A percentile compares a stretch with the other conserved stretches of the same genome.
phyloP scores from a whole-genome alignment of 2,113 vertebrate species.

The Edolisoma coerulescens region DNA sequence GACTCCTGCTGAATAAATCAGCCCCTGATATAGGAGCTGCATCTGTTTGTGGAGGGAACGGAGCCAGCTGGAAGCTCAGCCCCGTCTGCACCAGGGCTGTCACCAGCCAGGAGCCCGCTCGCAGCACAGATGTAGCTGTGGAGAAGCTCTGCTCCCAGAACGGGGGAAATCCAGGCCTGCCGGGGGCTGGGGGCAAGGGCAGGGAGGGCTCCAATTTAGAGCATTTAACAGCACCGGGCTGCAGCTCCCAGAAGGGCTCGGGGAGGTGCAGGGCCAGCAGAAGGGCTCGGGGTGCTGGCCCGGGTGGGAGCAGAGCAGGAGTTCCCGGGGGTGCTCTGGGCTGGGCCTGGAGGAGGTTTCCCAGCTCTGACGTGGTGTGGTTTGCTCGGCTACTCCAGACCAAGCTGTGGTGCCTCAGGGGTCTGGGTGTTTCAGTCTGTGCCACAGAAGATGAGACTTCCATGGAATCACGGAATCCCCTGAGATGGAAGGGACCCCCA shows the following conservation, averaged over 20 bases:
- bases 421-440: neutral
- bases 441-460: neutral
- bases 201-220: accelerated
- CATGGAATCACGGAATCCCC: neutral
- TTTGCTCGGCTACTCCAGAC: accelerated
- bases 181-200: neutral
- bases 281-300: neutral
- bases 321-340: neutral
- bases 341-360: neutral
- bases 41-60: conserved; percentile 28
- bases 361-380: neutral
- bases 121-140: neutral
- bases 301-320: neutral
- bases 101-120: neutral
- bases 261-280: neutral
- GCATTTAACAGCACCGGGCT: neutral
- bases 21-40: conserved; percentile 46
- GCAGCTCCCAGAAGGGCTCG: neutral
- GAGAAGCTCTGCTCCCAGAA: neutral
- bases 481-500: neutral
- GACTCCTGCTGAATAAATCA: conserved; percentile 59
- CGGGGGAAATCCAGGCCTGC: neutral
- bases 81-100: neutral
- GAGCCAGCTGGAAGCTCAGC: conserved; percentile 50
- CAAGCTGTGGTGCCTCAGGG: accelerated